phyloP scores from a whole-genome alignment of 2,797 vertebrate genomes.

The Synanceia verrucosa region DNA sequence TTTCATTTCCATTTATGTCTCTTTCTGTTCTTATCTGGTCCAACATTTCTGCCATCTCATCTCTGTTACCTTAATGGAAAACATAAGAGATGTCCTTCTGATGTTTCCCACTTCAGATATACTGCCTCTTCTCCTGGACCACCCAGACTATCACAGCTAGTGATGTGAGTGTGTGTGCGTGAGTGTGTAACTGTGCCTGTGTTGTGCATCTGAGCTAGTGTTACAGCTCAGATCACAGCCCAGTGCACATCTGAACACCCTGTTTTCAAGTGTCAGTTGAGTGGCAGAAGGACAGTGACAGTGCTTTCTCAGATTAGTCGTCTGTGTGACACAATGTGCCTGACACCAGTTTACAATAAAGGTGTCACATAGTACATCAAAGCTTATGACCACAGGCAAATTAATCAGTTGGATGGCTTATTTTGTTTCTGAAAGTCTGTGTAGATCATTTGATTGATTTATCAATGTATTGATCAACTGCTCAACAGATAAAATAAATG shows the following conservation, averaged over 20 bases:
- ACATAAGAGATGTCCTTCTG: slow-evolving; percentile 71
- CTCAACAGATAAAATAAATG: slow-evolving; percentile 34
- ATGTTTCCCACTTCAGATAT: slow-evolving; percentile 62
- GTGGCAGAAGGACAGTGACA: slow-evolving; percentile 63
- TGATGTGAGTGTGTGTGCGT: slow-evolving; percentile 26
- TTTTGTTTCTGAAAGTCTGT: slow-evolving; percentile 10
- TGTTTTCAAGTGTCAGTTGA: slow-evolving; percentile 69
- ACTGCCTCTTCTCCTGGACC: slow-evolving; percentile 60
- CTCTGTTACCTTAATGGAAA: slow-evolving; percentile 74
- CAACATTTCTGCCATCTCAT: slow-evolving; percentile 65
- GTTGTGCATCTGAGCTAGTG: slow-evolving; percentile 50
- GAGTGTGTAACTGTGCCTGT: slow-evolving; percentile 10
- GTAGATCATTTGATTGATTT: slow-evolving; percentile 26
- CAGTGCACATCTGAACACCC: slow-evolving; percentile 68
- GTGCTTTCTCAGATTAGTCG: slow-evolving; percentile 47
- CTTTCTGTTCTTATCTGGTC: slow-evolving; percentile 69
- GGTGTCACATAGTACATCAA: slow-evolving; percentile 32
- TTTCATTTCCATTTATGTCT: slow-evolving; percentile 68
- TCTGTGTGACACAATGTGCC: slow-evolving; percentile 48
- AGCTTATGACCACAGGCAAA: not conserved
- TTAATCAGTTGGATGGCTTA: not conserved
- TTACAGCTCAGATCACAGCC: slow-evolving; percentile 69
- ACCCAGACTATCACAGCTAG: slow-evolving; percentile 56
- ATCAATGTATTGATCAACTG: slow-evolving; percentile 32
- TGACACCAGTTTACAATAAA: slow-evolving; percentile 54